Conservation (phyloP, 2,888 invertebrate species). For the Drosophila merina region DNA sequence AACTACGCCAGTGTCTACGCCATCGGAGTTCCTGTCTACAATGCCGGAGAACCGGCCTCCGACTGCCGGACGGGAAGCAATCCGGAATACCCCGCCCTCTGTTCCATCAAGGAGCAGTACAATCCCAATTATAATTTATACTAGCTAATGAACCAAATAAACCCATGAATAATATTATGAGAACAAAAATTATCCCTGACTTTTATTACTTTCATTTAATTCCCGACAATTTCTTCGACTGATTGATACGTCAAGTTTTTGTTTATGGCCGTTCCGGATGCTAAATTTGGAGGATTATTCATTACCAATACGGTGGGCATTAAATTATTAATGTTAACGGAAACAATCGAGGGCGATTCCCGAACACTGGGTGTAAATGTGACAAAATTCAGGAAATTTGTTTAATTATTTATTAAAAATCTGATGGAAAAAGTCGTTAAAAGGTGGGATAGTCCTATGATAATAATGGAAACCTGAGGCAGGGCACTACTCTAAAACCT, state of each 20-base stretch:
- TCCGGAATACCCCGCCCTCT: slow-evolving; percentile 78
- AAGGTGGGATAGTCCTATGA: no score
- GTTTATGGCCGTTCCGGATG: slow-evolving; percentile 38
- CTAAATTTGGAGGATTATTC: slow-evolving; percentile 39
- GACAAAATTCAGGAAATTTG: not conserved
- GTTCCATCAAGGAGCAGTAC: slow-evolving; percentile 77
- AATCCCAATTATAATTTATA: slow-evolving; percentile 81
- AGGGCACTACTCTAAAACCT: no score
- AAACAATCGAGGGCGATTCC: slow-evolving; percentile 32
- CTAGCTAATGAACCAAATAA: slow-evolving; percentile 27
- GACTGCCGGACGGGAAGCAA: slow-evolving; percentile 78
- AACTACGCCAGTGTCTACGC: slow-evolving; percentile 83
- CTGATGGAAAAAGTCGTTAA: no score
- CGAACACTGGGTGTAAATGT: slow-evolving; percentile 27
- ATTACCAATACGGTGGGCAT: slow-evolving; percentile 27
- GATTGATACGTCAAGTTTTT: slow-evolving; percentile 43
- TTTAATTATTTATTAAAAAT: no score
- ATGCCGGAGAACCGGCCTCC: slow-evolving; percentile 79
- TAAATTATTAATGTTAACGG: slow-evolving; percentile 42
- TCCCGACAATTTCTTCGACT: slow-evolving; percentile 6
- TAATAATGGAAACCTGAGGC: no score
- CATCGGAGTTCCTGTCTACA: slow-evolving; percentile 77
- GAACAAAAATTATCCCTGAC: not conserved
- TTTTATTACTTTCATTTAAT: slow-evolving; percentile 25
- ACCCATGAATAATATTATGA: slow-evolving; percentile 17